Conservation (phyloP, 2,797 vertebrate species). For the Melanogrammus aeglefinus region DNA sequence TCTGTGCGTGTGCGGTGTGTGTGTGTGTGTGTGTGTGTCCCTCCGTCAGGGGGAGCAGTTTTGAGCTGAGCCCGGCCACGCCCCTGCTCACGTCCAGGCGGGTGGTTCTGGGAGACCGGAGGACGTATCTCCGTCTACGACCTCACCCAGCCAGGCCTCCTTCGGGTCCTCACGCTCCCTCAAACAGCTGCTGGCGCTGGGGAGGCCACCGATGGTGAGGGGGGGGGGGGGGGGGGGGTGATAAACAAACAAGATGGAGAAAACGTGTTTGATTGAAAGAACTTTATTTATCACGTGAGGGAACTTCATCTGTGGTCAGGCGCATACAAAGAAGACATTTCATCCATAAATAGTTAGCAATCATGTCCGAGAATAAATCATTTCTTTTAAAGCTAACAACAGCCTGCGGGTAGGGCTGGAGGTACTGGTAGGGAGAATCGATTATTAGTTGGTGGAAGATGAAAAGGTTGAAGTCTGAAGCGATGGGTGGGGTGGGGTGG, state of each 20-base stretch:
- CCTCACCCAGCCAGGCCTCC: constrained; percentile 76
- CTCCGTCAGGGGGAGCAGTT: constrained; percentile 80
- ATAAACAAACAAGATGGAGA: background rate
- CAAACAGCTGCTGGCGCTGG: constrained; percentile 92
- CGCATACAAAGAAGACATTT: too few species aligned
- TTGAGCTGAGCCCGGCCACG: constrained; percentile 82
- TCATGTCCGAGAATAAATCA: too few species aligned
- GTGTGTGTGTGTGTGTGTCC: background rate
- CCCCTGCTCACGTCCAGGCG: constrained; percentile 74
- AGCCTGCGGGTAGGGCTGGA: too few species aligned
- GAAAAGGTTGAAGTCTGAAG: too few species aligned
- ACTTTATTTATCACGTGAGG: too few species aligned
- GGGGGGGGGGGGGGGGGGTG: background rate
- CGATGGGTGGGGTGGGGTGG: too few species aligned
- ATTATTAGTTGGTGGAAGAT: too few species aligned
- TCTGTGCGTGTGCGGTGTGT: background rate
- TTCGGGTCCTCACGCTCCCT: constrained; percentile 85
- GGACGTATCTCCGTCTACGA: constrained; percentile 89
- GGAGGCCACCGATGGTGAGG: constrained; percentile 81
- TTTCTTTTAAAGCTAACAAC: too few species aligned
- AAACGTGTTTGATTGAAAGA: too few species aligned
- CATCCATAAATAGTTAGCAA: too few species aligned
- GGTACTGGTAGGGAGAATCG: too few species aligned
- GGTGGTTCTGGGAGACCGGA: constrained; percentile 84
- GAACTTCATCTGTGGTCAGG: too few species aligned